Conservation (phyloP, 2,113 vertebrate genomes). For the Indicator indicator region DNA sequence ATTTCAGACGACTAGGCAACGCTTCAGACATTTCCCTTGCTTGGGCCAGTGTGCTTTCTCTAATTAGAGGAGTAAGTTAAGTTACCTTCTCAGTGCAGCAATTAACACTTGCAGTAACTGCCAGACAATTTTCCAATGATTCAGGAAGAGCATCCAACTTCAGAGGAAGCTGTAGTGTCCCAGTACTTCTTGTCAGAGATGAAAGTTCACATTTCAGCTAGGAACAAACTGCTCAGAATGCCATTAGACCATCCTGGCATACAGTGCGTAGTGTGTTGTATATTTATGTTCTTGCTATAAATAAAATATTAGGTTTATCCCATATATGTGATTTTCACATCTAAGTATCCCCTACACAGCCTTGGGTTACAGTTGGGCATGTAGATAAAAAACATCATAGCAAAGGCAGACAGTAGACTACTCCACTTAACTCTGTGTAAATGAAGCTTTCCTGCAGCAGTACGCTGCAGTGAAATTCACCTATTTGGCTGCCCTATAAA, state of each 20-base stretch:
- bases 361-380: neutral
- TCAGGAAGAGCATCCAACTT: constrained; percentile 54
- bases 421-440: neutral
- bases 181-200: constrained; percentile 28
- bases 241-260: constrained; percentile 26
- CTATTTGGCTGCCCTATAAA: neutral
- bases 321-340: constrained; percentile 32
- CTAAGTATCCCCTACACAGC: neutral
- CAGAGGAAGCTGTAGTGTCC: constrained; percentile 25
- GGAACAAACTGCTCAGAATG: constrained; percentile 24
- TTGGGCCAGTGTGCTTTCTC: constrained; percentile 11
- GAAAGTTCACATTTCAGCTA: constrained; percentile 22
- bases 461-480: neutral
- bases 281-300: constrained; percentile 36
- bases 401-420: neutral
- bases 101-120: constrained; percentile 55
- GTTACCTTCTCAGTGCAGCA: constrained; percentile 43
- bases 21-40: neutral
- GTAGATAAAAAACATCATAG: constrained; percentile 4
- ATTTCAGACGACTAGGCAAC: constrained; percentile 5
- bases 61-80: constrained; percentile 37
- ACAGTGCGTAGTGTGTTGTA: neutral
- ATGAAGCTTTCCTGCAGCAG: neutral
- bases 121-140: constrained; percentile 58
- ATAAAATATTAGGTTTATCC: constrained; percentile 40